Base-by-base conservation (phyloP, 1,140 invertebrate species). In the Aphaenogaster ashmeadi region DNA sequence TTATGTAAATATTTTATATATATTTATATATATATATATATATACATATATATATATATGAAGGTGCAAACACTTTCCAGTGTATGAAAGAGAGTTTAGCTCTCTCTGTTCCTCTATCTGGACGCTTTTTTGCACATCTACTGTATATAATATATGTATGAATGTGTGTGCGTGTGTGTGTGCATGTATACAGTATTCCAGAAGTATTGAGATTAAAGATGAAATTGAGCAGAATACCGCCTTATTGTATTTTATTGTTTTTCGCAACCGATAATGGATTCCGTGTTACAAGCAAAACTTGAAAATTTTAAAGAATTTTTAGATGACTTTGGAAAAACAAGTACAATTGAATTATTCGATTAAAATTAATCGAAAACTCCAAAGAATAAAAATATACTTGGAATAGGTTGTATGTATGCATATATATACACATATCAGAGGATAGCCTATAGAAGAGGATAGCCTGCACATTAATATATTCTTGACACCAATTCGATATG, bases 401-500 rank as follows among this genome's bases (percentile, higher is more conserved):
- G 7, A n/a, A 50, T 41, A 67, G 13, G 15, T n/a, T 81, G 18
- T 83, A 58, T 67, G 62, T 67, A 54, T 66, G 33, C 66, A 69
- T 79, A 56, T 58, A 9, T 77, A 36, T 58, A 52, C 62, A 67
- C 66, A 69, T 81, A 67, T 87, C 81, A 81, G 64, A 83, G 60
- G 27, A 87, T 83, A 78, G 21, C 44, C 56, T 74, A 74, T 93
- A 93, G 86, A 78, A 92, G 27, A 27, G 27, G 27, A 27, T 27
- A 27, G 27, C 27, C 27, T 27, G 87, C 89, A 93, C 91, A 54
- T 88, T 92, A 92, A 92, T 93, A 92, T 93, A 91, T 93, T 93
- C 90, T 89, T 90, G 79, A 90, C 88, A 89, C 86, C 72, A 75
- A 87, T 80, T 60, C 54, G 74, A 88, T 36, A 87, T 78, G 77